These are phyloP conservation scores for Nothocercus nigrocapillus DNA, from an alignment of 2,113 vertebrate species.

Conservation along the genomic window DNA sequence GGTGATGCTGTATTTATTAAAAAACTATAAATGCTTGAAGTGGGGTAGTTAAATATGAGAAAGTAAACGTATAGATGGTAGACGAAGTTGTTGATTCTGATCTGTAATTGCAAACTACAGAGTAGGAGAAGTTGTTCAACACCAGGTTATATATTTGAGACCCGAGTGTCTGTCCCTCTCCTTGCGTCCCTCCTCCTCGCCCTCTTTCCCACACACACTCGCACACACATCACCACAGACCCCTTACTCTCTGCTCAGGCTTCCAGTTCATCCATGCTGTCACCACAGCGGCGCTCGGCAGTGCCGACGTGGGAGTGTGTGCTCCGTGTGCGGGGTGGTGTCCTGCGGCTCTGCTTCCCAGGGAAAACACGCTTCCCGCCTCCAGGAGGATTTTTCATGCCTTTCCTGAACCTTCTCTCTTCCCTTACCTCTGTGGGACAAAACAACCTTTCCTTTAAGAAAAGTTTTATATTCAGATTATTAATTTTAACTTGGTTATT, in stretches of 20 bases:
- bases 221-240: not conserved
- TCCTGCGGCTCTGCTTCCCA: conserved; percentile 1
- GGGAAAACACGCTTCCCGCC: conserved; percentile 35
- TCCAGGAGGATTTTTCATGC: not conserved
- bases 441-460: not conserved
- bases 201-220: not conserved
- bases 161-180: not conserved
- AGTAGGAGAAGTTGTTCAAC: not conserved
- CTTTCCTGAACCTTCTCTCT: not conserved
- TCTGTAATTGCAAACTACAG: not conserved
- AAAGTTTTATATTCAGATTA: not conserved
- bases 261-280: not conserved
- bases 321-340: not conserved
- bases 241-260: not conserved
- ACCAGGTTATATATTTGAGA: not conserved
- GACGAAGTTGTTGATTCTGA: not conserved
- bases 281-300: conserved; percentile 33
- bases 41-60: not conserved
- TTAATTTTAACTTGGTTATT: conserved; percentile 59
- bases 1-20: not conserved
- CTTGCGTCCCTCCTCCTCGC: not conserved
- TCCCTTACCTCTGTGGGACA: not conserved
- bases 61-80: not conserved
- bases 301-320: conserved; percentile 5
- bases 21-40: not conserved